phyloP scores from a whole-genome alignment of 2,888 invertebrate species.

The Pedicia rivosa region DNA sequence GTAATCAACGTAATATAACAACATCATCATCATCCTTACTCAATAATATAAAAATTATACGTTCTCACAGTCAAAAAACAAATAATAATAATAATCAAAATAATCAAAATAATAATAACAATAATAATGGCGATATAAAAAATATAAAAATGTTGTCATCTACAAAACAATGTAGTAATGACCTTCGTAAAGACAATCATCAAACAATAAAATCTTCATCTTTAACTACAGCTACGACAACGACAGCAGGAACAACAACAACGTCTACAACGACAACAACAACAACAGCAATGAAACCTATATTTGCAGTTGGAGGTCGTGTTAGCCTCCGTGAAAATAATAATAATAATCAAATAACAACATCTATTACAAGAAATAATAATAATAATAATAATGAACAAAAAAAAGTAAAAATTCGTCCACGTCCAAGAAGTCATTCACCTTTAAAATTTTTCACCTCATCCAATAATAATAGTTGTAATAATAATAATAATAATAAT shows the following conservation, averaged over 20 bases:
- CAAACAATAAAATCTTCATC: background rate
- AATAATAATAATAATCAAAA: background rate
- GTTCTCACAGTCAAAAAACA: slow-evolving; percentile 2
- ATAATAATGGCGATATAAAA: slow-evolving; percentile 1
- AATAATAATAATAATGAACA: background rate
- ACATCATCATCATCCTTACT: no score
- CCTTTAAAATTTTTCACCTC: slow-evolving; percentile 8
- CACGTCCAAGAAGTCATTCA: slow-evolving; percentile 11
- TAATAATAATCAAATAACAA: background rate
- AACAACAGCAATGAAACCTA: background rate
- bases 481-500: slow-evolving; percentile 1
- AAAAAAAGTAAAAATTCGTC: background rate
- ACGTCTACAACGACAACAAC: background rate
- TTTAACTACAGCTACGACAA: background rate
- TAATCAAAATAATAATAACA: slow-evolving; percentile 1
- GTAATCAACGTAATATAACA: no score
- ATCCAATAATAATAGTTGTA: background rate
- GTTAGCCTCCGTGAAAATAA: slow-evolving; percentile 9
- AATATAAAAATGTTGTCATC: background rate
- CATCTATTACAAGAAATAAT: slow-evolving; percentile 3
- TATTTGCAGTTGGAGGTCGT: slow-evolving; percentile 8
- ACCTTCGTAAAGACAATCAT: no score
- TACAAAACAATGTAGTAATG: no score
- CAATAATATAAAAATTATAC: slow-evolving; percentile 2
- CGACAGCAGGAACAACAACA: background rate